Conservation (phyloP, 1,140 invertebrate genomes). For the Ctenoplectra terminalis region DNA sequence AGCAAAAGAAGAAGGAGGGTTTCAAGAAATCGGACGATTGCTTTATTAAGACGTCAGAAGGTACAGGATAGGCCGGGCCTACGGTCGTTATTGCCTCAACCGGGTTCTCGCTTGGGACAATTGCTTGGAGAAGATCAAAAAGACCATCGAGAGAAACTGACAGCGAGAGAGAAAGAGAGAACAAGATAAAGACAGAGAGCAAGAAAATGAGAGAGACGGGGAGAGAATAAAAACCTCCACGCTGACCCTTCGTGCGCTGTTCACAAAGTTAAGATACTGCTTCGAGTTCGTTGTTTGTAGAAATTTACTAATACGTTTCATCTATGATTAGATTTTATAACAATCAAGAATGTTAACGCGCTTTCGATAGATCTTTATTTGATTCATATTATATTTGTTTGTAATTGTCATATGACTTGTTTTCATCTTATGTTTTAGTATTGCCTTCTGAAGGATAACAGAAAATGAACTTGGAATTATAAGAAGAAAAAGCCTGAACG, state of each 20-base stretch:
- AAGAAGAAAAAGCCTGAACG: neutral
- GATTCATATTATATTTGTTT: neutral
- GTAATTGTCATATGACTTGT: neutral
- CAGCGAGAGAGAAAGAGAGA: neutral
- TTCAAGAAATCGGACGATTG: constrained; percentile 53
- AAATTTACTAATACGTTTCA: neutral
- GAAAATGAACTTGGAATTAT: too few species aligned
- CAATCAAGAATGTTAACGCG: neutral
- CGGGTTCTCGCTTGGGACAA: constrained; percentile 56
- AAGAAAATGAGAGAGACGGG: neutral
- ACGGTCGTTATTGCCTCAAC: constrained; percentile 50
- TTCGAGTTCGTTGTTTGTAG: neutral
- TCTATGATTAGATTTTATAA: neutral
- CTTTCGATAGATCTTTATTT: neutral
- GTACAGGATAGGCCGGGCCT: constrained; percentile 46
- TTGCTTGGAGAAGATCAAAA: constrained; percentile 52
- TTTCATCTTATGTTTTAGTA: neutral
- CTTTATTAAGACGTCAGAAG: constrained; percentile 56
- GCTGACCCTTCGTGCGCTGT: neutral
- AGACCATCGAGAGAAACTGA: constrained; percentile 48
- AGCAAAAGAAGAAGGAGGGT: constrained; percentile 43
- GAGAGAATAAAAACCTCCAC: constrained; percentile 17
- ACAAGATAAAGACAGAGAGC: neutral
- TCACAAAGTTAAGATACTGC: constrained; percentile 16
- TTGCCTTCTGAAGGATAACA: too few species aligned